A percentile compares a stretch with the other conserved stretches of the same genome.
Conservation (phyloP, 2,113 vertebrate genomes). For the Pardalotus punctatus region DNA sequence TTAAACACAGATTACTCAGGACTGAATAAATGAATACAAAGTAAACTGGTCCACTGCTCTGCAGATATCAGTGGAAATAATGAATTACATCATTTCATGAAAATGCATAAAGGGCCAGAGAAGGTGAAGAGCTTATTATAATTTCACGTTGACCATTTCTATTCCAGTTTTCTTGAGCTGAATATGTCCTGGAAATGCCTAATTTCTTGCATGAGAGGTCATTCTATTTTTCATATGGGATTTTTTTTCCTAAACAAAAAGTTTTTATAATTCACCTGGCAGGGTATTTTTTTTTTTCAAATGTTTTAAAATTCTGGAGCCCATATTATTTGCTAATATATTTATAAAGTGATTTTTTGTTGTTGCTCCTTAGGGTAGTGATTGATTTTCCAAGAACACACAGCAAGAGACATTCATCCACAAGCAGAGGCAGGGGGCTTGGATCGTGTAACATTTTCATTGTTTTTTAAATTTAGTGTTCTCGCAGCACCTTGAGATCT, state of each 20-base stretch:
- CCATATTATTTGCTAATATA: background rate
- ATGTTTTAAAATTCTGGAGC: background rate
- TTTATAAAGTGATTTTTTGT: background rate
- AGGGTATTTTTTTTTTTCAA: background rate
- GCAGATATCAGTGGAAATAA: slow-evolving; percentile 49
- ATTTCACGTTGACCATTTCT: slow-evolving; percentile 32
- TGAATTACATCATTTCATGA: slow-evolving; percentile 56
- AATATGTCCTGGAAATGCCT: background rate
- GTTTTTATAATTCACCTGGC: background rate
- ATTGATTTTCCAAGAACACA: background rate
- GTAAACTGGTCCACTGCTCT: slow-evolving; percentile 2
- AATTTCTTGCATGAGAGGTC: background rate
- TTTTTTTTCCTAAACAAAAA: background rate
- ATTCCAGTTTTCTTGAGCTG: slow-evolving; percentile 23
- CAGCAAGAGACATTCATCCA: background rate
- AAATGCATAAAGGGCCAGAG: slow-evolving; percentile 32
- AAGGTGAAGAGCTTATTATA: slow-evolving; percentile 61
- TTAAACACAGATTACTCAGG: slow-evolving; percentile 72
- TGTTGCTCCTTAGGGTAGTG: background rate
- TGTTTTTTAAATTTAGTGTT: background rate
- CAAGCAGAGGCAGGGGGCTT: background rate
- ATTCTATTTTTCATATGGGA: background rate
- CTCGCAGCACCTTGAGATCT: background rate
- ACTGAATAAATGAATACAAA: slow-evolving; percentile 74
- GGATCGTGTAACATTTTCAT: background rate